A percentile compares a stretch with the other conserved stretches of the same genome.
These are phyloP conservation scores for Eupithecia insigniata DNA, from an alignment of 2,888 invertebrate genomes.

Conservation along the genomic window DNA sequence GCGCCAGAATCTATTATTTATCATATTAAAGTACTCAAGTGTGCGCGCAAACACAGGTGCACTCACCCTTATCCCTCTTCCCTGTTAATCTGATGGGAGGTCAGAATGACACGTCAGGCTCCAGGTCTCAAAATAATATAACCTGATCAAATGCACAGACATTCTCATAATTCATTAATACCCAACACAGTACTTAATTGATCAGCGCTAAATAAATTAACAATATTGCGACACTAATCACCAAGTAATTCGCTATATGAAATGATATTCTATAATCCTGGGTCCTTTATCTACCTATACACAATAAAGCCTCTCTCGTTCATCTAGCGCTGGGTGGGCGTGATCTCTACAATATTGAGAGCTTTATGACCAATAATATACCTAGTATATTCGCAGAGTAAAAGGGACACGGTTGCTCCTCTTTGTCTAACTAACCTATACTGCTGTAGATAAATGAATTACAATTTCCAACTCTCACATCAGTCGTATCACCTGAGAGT, in stretches of 20 bases:
- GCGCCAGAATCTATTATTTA: too few relatives aligned
- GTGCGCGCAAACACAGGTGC: too few relatives aligned
- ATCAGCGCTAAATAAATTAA: slow-evolving; percentile 31
- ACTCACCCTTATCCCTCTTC: too few relatives aligned
- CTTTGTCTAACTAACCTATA: not conserved
- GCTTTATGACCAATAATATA: not conserved
- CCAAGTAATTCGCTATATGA: slow-evolving; percentile 42
- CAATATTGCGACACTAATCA: slow-evolving; percentile 42
- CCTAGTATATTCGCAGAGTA: not conserved
- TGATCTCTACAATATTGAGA: not conserved
- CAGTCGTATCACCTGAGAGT: not conserved
- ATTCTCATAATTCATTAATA: not conserved
- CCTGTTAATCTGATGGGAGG: too few relatives aligned
- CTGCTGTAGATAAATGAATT: not conserved
- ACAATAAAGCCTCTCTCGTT: not conserved
- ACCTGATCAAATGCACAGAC: not conserved
- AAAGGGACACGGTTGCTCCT: not conserved
- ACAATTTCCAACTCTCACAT: not conserved
- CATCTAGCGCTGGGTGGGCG: not conserved
- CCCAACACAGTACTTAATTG: slow-evolving; percentile 19
- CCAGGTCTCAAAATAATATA: not conserved
- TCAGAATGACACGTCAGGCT: too few relatives aligned
- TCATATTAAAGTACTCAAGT: too few relatives aligned
- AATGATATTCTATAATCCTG: not conserved
- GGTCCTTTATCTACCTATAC: not conserved